Evolutionary conservation across 2,797 vertebrate genomes (phyloP), one percentile per base, ranked within the genome.

Genomic region (Sardinella longiceps): DNA sequence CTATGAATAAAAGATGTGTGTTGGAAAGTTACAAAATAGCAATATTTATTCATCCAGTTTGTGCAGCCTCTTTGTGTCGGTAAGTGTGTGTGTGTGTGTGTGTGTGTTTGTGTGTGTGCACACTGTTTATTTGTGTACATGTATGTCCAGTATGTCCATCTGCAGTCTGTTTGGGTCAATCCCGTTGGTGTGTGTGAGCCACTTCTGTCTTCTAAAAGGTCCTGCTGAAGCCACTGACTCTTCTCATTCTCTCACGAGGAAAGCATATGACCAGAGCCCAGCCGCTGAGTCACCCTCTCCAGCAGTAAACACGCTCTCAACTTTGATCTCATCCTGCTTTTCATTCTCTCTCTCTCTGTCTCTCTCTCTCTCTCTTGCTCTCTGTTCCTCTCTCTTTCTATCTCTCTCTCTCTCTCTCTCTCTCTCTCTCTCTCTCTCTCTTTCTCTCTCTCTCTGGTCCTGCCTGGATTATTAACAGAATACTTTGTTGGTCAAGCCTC

Each of bases 331-430:
- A 9, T 77, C 33, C 37, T 77, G 70, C 70, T 77, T 77, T 77
- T 43, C 33, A 43, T 43, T 90, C 86, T 91, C 89, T 90, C 91
- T 91, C 91, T 90, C 87, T 94, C 58, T 53, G 82, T 86, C 89
- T 88, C 18, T 81, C 84, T 66, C 60, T 28, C 60, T 66, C 60
- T 66, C 60, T 11, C 60, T 60, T 7, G 11, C 14, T 20, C 86
- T 90, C 91, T 91, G 89, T 89, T 81, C 58, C 82, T 81, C 30
- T 37, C 63, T 70, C 63, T 70, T n/a, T n/a, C n/a, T n/a, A n/a
- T n/a, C n/a, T n/a, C n/a, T n/a, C n/a, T n/a, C 91, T 91, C 91
- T 90, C 87, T 94, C 58, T 53, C 83, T 86, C 89, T 88, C 18
- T 81, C 84, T 66, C 60, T 28, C 60, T 66, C 60, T 66, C 60